Percentiles rank a stretch among this genome's conserved stretches.
phyloP scores from a whole-genome alignment of 1,140 invertebrate species.

The Hylyphantes graminicola region DNA sequence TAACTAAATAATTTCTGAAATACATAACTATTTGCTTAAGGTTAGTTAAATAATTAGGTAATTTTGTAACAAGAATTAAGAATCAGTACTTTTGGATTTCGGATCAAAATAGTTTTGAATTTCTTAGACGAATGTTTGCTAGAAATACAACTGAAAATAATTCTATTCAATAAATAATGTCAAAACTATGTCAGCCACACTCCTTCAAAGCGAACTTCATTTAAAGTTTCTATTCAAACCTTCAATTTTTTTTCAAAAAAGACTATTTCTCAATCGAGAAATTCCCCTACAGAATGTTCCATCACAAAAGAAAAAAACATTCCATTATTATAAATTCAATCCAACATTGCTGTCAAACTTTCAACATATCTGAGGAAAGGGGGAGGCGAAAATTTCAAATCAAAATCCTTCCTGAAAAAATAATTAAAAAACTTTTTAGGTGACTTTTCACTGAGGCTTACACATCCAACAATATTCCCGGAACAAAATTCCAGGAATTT shows the following conservation, averaged over 20 bases:
- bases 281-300: background rate
- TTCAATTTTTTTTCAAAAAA: conserved; percentile 6
- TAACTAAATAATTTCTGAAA: no score
- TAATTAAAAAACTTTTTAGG: conserved; percentile 55
- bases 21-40: no score
- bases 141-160: no score
- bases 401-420: conserved; percentile 30
- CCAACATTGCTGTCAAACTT: conserved; percentile 2
- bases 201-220: conserved; percentile 3
- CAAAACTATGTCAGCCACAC: no score
- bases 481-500: conserved; percentile 57
- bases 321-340: conserved; percentile 37
- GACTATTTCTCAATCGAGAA: background rate
- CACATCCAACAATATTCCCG: conserved; percentile 44
- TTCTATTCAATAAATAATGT: no score
- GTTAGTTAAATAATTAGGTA: no score
- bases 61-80: no score
- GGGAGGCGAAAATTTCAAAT: conserved; percentile 33
- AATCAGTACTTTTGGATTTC: no score
- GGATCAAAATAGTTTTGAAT: no score
- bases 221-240: conserved; percentile 13
- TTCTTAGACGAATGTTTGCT: no score
- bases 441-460: conserved; percentile 31
- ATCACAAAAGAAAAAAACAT: background rate
- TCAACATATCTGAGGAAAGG: background rate